Evolutionary conservation across 2,888 invertebrate genomes (phyloP), one percentile per base, ranked within the genome.

Genomic region (Xylophagus ater): DNA sequence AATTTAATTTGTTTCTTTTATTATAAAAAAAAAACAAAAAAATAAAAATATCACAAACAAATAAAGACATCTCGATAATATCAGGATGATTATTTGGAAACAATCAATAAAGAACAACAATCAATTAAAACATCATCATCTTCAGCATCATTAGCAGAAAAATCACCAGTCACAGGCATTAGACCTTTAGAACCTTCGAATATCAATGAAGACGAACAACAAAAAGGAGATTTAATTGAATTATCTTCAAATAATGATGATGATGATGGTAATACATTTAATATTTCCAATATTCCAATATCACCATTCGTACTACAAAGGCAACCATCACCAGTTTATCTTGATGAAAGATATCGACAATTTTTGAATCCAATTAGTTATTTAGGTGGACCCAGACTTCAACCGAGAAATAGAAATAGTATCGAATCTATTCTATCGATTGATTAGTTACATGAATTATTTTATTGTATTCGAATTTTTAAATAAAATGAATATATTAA

Each of bases 281-380:
- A 47, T 45, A 53, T 53, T 41, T 51, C 47, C 32, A 41, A 52
- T 46, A 43, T 53, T 28, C 41, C 44, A 33, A 45, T 55, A 4
- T 43, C 48, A 40, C 53, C 53, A 25, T 55, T 58, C 46, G 50
- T 53, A 21, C 46, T 47, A 9, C 47, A 44, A 43, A 8, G 40
- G 33, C 46, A 31, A 31, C 42, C 55, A 29, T 56, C 66, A 24
- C 74, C 77, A 21, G 60, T 73, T 38, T 74, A 65, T 52, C 58
- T 77, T 25, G 66, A 69, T 43, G 70, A 71, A 35, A 59, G 67
- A 41, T 68, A 57, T 53, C 54, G 66, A 8, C 58, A 62, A 47
- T 79, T 73, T 57, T 69, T 66, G 43, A 79, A 78, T 65, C 80
- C 80, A 31, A 67, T 80, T 52, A 79, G 78, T 59, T 80, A 80